Percentiles rank a stretch among this genome's conserved stretches.
These are phyloP conservation scores for Megaceryle torquata DNA, from an alignment of 2,113 vertebrate species.

Conservation along the genomic window DNA sequence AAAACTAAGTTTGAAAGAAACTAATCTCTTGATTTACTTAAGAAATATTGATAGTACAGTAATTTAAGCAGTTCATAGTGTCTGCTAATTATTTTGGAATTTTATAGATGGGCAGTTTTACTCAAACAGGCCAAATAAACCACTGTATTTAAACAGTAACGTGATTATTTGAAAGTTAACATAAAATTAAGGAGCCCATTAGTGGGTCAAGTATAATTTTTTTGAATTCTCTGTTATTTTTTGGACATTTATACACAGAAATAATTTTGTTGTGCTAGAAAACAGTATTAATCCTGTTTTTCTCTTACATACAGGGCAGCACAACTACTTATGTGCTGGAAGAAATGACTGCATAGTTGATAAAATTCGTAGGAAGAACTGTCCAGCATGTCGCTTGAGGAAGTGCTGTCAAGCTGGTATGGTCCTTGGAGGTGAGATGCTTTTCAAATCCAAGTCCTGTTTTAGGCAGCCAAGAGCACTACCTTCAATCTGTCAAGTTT, in stretches of 20 bases:
- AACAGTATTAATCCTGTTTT: not conserved
- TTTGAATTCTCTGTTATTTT: not conserved
- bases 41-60: not conserved
- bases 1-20: not conserved
- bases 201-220: not conserved
- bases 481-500: not conserved
- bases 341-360: slow-evolving; percentile 98
- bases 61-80: not conserved
- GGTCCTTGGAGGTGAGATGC: slow-evolving; percentile 93
- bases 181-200: not conserved
- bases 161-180: not conserved
- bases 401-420: slow-evolving; percentile 98
- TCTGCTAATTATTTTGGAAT: not conserved
- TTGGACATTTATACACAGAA: not conserved
- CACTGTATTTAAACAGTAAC: not conserved
- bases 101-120: not conserved
- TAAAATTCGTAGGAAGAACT: slow-evolving; percentile 98
- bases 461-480: not conserved
- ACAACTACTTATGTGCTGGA: slow-evolving; percentile 97
- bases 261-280: not conserved
- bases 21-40: not conserved
- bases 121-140: not conserved
- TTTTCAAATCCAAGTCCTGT: not conserved
- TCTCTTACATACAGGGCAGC: slow-evolving; percentile 82
- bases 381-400: slow-evolving; percentile 92